These are phyloP conservation scores for Eucera pruinosa DNA, from an alignment of 2,888 invertebrate species.

Conservation along the genomic window DNA sequence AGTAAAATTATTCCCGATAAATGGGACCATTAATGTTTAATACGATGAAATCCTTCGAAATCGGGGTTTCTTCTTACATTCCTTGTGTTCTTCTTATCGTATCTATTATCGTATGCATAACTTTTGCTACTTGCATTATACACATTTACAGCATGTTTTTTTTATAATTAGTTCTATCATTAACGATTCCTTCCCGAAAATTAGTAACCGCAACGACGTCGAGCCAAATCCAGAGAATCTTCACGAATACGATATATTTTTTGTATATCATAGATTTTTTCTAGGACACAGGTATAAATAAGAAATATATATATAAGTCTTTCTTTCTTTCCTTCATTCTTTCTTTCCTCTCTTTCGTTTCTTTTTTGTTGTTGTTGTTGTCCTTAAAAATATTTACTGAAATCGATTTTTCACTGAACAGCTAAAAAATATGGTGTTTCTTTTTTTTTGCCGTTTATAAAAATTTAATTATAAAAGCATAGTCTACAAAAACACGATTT, in stretches of 20 bases:
- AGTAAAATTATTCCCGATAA: slow-evolving; percentile 24
- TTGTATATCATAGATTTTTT: slow-evolving; percentile 6
- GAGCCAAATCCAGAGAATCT: slow-evolving; percentile 62
- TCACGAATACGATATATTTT: slow-evolving; percentile 32
- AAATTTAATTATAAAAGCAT: slow-evolving; percentile 66
- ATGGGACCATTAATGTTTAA: slow-evolving; percentile 28
- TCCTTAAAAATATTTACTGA: slow-evolving; percentile 31
- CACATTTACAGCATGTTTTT: slow-evolving; percentile 48
- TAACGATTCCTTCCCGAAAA: slow-evolving; percentile 29
- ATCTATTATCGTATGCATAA: slow-evolving; percentile 34
- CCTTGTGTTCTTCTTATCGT: slow-evolving; percentile 28
- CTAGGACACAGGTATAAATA: slow-evolving; percentile 18
- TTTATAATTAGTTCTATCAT: slow-evolving; percentile 27
- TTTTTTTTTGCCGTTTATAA: slow-evolving; percentile 51
- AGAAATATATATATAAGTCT: slow-evolving; percentile 13
- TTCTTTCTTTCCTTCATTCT: neutral
- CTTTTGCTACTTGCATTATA: slow-evolving; percentile 49
- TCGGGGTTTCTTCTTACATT: slow-evolving; percentile 52
- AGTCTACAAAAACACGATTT: slow-evolving; percentile 55
- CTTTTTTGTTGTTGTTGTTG: too few species aligned
- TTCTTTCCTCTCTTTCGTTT: too few species aligned
- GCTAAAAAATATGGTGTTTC: slow-evolving; percentile 5
- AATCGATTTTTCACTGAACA: slow-evolving; percentile 34
- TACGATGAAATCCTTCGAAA: slow-evolving; percentile 56
- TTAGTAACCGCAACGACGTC: slow-evolving; percentile 47